Conservation (phyloP, 2,797 vertebrate species). For the Paramormyrops hopkinsi region DNA sequence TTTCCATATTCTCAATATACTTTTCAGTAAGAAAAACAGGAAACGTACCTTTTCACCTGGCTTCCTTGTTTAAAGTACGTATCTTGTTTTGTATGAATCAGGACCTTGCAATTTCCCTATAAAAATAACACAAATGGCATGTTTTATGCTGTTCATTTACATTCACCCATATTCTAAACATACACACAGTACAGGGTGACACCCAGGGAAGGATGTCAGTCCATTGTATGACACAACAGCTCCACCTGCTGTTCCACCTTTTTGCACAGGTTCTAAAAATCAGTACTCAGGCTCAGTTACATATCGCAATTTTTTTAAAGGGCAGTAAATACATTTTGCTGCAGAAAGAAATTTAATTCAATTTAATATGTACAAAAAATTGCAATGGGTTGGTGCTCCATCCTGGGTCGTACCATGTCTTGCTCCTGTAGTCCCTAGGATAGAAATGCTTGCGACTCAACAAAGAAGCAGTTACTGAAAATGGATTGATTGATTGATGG, state of each 20-base stretch:
- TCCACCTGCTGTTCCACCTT: not conserved
- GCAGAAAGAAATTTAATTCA: not conserved
- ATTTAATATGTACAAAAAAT: not conserved
- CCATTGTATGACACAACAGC: not conserved
- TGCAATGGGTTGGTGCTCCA: not conserved
- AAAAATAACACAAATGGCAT: not conserved
- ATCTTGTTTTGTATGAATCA: not conserved
- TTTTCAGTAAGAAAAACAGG: not conserved
- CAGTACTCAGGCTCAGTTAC: not conserved
- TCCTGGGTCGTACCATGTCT: not conserved
- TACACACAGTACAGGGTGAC: not conserved
- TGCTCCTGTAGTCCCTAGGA: not conserved
- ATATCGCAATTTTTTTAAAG: not conserved
- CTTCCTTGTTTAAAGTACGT: not conserved
- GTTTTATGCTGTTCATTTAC: not conserved
- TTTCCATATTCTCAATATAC: not conserved
- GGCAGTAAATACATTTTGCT: not conserved
- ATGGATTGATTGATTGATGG: not conserved
- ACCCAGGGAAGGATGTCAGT: not conserved
- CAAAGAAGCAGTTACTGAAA: not conserved
- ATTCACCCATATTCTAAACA: not conserved
- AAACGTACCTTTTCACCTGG: not conserved
- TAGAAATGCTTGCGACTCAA: not conserved
- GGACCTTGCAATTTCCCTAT: not conserved
- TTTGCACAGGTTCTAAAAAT: not conserved